Evolutionary conservation across 2,888 invertebrate species (phyloP).

Genomic region (Ophonus ardosiacus): DNA sequence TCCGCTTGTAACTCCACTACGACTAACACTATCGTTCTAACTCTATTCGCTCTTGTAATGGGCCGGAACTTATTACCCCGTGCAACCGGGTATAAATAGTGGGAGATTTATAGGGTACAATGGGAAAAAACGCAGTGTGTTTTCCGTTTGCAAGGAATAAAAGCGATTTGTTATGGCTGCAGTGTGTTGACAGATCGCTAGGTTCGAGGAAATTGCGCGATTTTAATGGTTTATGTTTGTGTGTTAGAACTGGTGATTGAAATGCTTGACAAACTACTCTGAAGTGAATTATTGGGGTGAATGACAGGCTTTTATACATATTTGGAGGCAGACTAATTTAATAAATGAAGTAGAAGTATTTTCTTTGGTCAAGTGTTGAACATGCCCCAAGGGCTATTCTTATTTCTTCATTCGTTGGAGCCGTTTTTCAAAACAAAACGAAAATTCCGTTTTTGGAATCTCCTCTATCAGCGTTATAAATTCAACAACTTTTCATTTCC

Average conservation of each 20-base stretch:
- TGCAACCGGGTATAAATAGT: constrained; percentile 33
- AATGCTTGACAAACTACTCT: background rate
- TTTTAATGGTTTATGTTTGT: background rate
- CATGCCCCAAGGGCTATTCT: no score
- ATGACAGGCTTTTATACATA: background rate
- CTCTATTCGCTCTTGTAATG: constrained; percentile 2
- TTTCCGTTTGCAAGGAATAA: background rate
- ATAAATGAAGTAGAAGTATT: no score
- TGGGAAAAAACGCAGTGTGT: background rate
- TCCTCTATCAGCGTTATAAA: no score
- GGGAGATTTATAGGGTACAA: background rate
- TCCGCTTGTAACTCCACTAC: background rate
- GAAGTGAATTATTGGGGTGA: background rate
- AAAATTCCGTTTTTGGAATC: no score
- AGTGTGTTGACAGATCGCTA: background rate
- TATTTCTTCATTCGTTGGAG: no score
- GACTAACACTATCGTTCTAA: background rate
- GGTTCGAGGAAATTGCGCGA: background rate
- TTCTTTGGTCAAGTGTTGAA: no score
- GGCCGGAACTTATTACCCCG: constrained; percentile 23
- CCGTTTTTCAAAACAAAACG: no score
- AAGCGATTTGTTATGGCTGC: background rate
- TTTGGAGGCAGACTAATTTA: no score
- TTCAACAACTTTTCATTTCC: no score
- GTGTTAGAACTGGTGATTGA: background rate